Evolutionary conservation across 2,797 vertebrate genomes (phyloP), one percentile per base, ranked within the genome.

Genomic region (Graptemys geographica): DNA sequence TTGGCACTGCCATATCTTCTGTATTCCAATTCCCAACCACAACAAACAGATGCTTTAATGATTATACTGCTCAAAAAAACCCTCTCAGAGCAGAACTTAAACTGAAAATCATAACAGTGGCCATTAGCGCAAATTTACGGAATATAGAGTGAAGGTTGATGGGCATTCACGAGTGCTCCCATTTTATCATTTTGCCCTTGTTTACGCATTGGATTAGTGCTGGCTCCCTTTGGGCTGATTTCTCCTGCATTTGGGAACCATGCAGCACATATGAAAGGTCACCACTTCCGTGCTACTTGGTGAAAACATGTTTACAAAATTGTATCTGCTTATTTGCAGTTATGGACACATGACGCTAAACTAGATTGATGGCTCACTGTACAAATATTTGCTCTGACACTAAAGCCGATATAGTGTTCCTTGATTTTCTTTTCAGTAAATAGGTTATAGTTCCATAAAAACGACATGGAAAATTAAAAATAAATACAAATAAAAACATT

Each of bases 1-100:
- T 2, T 51, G 11, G 52, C 21, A 81, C 1, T 49, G 13, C 0
- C 53, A 49, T 37, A 41, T 21, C 65, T 11, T 37, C 31, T 56
- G 51, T 84, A 94, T 81, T 53, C 47, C 41, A 91, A 91, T 93
- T 88, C 72, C 49, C n/a, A 93, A 81, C 13, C 57, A 84, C 31
- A 62, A 0, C 0, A 59, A 2, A 65, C 79, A 95, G 51, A 31
- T 76, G 44, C 59, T 96, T 62, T 55, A 16, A 87, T 25, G 21
- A 80, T 25, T 76, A 37, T 31, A 2, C 23, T 2, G 3, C 51
- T 86, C 52, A 84, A 53, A 16, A 86, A 93, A 65, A 88, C 19
- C 21, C 23, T 91, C 12, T 81, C 51, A 31, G 21, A 0, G 1
- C 37, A 92, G 89, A 94, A 81, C 5, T 83, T 88, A 37, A 83